These are phyloP conservation scores for Habropoda laboriosa DNA, from an alignment of 1,140 invertebrate genomes.

Conservation along the genomic window DNA sequence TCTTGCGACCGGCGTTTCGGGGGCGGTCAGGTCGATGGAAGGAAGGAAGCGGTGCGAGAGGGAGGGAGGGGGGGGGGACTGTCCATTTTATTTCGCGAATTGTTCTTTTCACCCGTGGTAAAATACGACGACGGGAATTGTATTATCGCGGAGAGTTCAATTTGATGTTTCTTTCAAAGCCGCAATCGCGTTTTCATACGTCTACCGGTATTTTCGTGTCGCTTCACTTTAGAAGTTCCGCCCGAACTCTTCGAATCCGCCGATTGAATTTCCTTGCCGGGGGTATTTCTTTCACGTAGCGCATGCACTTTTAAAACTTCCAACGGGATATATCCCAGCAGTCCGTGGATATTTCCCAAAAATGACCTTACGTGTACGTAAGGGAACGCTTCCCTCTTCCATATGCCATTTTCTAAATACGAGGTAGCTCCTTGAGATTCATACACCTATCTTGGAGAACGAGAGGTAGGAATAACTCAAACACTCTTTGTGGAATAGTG, in stretches of 20 bases:
- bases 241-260: background rate
- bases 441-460: background rate
- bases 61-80: no score
- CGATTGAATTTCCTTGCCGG: slow-evolving; percentile 43
- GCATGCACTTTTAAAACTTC: slow-evolving; percentile 29
- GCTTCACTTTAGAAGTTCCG: background rate
- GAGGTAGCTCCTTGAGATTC: background rate
- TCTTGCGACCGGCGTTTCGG: no score
- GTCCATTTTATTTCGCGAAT: slow-evolving; percentile 17
- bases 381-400: background rate
- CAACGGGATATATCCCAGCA: background rate
- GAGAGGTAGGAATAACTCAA: no score
- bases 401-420: background rate
- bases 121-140: slow-evolving; percentile 30
- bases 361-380: background rate
- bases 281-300: slow-evolving; percentile 24
- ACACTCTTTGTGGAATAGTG: no score
- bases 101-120: background rate
- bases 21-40: background rate
- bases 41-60: background rate
- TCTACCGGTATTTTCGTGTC: slow-evolving; percentile 39
- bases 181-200: slow-evolving; percentile 46
- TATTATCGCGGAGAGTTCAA: slow-evolving; percentile 39
- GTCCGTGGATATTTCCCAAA: background rate
- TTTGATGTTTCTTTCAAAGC: slow-evolving; percentile 38